Evolutionary conservation across 2,797 vertebrate genomes (phyloP), one percentile per base, ranked within the genome.

Genomic region (Sebastes reedi): DNA sequence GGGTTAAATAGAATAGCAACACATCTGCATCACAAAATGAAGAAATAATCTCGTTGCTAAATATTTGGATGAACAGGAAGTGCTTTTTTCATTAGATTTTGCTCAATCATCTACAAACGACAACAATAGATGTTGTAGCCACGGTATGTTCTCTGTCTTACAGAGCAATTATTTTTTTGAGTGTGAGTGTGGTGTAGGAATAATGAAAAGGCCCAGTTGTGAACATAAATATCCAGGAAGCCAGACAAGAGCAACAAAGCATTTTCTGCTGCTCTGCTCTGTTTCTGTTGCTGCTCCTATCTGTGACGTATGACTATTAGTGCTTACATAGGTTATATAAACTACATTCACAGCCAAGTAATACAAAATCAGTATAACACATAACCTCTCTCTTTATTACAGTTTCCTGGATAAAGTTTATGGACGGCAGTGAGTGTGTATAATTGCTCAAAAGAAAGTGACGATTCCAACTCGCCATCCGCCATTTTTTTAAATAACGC

Each of bases 291-390:
- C 59, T 46, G 29, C 22, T 42, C 5, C 11, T 39, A 25, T 67
- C 22, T 67, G 18, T 56, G 36, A 25, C 32, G 29, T 62, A 25
- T 60, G 13, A 66, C 56, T 29, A 55, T 27, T 6, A 36, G 14
- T 59, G 39, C 66, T 81, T 67, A 27, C 24, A 39, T 30, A 64
- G 69, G 39, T 67, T 55, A 52, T 56, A 65, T 61, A 29, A 55
- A 75, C 60, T 64, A 13, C 39, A 54, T 58, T 72, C 22, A 76
- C 61, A 60, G 30, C 60, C 60, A 83, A 66, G 55, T 70, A 22
- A 39, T 59, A 60, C 54, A 59, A 32, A 65, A 16, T 69, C 22
- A 58, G 8, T 39, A 18, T 32, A 54, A 8, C 25, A 34, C 30
- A 68, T 64, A 24, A 64, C 29, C n/a, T 70, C 22, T 58, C 11